phyloP scores from a whole-genome alignment of 2,888 invertebrate species.

The Drosophila kambysellisi region DNA sequence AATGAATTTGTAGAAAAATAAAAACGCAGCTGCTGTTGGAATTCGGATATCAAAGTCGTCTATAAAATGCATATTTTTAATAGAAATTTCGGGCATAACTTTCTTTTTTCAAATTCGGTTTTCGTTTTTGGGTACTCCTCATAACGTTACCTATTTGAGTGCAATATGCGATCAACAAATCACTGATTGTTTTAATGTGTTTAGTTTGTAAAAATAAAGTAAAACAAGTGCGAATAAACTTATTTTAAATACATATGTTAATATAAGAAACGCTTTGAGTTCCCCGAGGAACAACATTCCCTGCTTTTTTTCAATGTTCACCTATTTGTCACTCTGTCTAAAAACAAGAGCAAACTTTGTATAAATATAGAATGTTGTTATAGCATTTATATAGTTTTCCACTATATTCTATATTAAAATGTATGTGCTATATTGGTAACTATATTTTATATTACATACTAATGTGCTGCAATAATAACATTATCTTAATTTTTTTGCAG shows the following conservation, averaged over 20 bases:
- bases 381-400: neutral
- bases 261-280: neutral
- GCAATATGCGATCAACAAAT: neutral
- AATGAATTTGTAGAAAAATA: neutral
- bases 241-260: neutral
- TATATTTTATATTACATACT: neutral
- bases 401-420: neutral
- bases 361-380: neutral
- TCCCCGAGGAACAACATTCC: neutral
- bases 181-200: neutral
- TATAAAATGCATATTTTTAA: neutral
- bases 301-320: neutral
- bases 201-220: neutral
- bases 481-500: neutral
- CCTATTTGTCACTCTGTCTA: neutral
- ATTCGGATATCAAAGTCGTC: neutral
- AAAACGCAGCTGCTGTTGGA: neutral
- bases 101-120: neutral
- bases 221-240: neutral
- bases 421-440: neutral
- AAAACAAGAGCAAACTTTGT: neutral
- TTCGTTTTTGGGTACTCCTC: neutral
- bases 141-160: neutral
- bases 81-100: neutral
- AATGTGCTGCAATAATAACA: neutral